Conservation (phyloP, 2,888 invertebrate genomes). For the Lamellibrachia columna region DNA sequence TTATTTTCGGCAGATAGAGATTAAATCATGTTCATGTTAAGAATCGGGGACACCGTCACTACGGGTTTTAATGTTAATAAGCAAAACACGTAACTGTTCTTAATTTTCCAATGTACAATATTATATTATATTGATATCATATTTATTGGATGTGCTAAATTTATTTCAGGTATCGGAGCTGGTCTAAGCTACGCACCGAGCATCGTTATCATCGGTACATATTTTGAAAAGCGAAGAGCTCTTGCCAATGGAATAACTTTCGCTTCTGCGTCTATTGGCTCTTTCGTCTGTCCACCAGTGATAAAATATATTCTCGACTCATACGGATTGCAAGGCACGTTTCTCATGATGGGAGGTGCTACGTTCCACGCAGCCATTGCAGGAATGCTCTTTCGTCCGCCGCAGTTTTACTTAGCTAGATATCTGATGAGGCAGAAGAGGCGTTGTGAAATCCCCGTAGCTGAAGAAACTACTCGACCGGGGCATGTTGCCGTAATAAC, state of each 20-base stretch:
- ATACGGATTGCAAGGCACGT: background rate
- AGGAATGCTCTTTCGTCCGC: background rate
- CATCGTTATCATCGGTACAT: background rate
- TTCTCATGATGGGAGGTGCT: background rate
- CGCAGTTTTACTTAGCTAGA: background rate
- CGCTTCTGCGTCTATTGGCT: background rate
- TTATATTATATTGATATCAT: too few relatives aligned
- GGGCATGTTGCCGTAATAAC: too few relatives aligned
- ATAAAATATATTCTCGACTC: background rate
- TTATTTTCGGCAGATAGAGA: too few relatives aligned
- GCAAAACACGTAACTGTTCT: background rate
- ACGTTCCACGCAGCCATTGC: background rate
- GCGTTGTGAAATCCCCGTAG: background rate
- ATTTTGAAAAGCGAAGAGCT: background rate
- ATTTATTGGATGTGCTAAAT: background rate
- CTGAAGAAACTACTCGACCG: too few relatives aligned
- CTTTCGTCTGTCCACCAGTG: background rate
- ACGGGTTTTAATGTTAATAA: too few relatives aligned
- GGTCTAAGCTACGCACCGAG: background rate
- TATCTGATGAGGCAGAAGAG: background rate
- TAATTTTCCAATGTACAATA: background rate
- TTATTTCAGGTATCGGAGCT: constrained; percentile 23
- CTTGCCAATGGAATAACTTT: background rate
- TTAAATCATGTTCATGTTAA: too few relatives aligned
- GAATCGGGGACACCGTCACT: too few relatives aligned